Evolutionary conservation across 2,888 invertebrate genomes (phyloP).

Genomic region (Zhuqinia jingwanae): DNA sequence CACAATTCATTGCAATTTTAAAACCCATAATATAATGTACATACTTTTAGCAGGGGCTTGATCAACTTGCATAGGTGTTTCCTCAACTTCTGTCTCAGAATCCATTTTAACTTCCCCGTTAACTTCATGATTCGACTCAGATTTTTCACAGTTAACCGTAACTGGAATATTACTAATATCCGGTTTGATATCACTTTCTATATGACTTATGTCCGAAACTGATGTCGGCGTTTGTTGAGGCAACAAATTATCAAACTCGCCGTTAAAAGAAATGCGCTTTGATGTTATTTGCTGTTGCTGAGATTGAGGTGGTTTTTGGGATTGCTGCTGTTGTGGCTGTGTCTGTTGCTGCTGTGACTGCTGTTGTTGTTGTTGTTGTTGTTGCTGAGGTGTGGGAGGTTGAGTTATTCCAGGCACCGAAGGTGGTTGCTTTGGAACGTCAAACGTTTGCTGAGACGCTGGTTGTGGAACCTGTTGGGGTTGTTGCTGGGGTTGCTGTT

Average conservation of each 20-base stretch:
- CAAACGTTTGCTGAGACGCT: constrained; percentile 80
- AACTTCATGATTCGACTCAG: constrained; percentile 75
- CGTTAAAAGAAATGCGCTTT: constrained; percentile 77
- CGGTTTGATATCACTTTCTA: constrained; percentile 77
- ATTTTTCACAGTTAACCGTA: constrained; percentile 43
- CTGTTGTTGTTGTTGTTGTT: constrained; percentile 15
- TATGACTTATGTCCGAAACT: constrained; percentile 75
- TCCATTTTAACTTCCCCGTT: constrained; percentile 83
- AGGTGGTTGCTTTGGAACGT: constrained; percentile 76
- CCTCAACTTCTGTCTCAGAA: constrained; percentile 82
- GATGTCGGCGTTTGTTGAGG: constrained; percentile 74
- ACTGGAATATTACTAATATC: constrained; percentile 76
- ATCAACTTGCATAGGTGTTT: constrained; percentile 64
- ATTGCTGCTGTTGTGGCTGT: constrained; percentile 2
- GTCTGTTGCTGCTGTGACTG: constrained; percentile 6
- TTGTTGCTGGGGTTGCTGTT: constrained; percentile 64
- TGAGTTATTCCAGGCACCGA: constrained; percentile 80
- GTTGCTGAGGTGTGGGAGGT: constrained; percentile 83
- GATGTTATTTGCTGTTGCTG: constrained; percentile 71
- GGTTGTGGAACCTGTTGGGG: constrained; percentile 72
- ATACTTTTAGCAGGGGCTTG: constrained; percentile 23
- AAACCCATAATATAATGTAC: no score
- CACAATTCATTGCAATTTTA: no score
- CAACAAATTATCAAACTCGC: constrained; percentile 75
- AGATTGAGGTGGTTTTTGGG: constrained; percentile 19